A percentile compares a stretch with the other conserved stretches of the same genome.
Conservation (phyloP, 2,113 vertebrate species). For the Melanostigma gelatinosum region DNA sequence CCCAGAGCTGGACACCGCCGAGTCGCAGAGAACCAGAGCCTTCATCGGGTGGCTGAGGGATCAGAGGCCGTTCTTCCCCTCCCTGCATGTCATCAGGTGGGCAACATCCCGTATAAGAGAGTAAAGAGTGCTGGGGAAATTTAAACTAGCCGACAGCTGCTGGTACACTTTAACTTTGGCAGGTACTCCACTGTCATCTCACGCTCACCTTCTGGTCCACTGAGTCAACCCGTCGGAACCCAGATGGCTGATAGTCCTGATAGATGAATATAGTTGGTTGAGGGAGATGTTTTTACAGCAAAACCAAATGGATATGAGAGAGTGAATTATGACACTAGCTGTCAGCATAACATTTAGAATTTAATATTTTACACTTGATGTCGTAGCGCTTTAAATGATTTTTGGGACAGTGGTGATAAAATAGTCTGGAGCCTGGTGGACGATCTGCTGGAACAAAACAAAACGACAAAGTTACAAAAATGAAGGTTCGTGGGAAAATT, state of each 20-base stretch:
- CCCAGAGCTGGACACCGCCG: slow-evolving; percentile 93
- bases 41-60: slow-evolving; percentile 95
- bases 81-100: slow-evolving; percentile 93
- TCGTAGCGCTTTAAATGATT: no score
- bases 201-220: not conserved
- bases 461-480: no score
- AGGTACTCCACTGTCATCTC: not conserved
- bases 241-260: not conserved
- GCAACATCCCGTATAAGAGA: slow-evolving; percentile 32
- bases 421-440: no score
- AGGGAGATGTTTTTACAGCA: no score
- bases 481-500: not conserved
- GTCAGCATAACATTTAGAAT: no score
- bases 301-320: no score
- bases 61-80: slow-evolving; percentile 92
- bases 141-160: not conserved
- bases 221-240: not conserved
- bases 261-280: no score
- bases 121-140: not conserved
- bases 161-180: not conserved
- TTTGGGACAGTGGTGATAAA: no score
- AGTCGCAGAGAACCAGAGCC: slow-evolving; percentile 89
- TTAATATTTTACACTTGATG: no score
- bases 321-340: no score
- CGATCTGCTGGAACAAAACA: no score